Evolutionary conservation across 2,113 vertebrate genomes (phyloP).

Genomic region (Chionomys nivalis): DNA sequence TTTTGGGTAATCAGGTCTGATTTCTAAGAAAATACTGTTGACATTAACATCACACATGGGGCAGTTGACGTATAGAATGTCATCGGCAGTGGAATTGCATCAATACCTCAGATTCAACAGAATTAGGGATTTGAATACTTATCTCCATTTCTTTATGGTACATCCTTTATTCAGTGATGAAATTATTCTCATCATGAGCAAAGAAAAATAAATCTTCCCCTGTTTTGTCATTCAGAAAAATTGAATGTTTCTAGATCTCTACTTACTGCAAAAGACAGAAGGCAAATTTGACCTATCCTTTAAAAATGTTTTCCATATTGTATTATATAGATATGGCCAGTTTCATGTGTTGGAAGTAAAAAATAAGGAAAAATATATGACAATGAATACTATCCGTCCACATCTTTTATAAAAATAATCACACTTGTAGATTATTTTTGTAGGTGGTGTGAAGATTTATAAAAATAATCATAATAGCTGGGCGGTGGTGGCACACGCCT

Average conservation of each 20-base stretch:
- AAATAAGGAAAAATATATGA: neutral
- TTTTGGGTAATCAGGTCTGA: neutral
- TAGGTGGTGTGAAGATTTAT: neutral
- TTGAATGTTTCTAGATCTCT: neutral
- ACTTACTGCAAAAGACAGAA: neutral
- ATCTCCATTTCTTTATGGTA: neutral
- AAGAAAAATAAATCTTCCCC: neutral
- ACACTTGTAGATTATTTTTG: slow-evolving; percentile 31
- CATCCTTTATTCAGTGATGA: neutral
- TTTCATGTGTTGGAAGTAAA: neutral
- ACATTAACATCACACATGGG: neutral
- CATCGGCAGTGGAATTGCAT: neutral
- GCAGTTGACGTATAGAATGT: neutral
- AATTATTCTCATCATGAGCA: neutral
- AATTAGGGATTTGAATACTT: neutral
- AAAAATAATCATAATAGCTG: neutral
- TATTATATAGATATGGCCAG: neutral
- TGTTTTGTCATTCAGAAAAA: neutral
- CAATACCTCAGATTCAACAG: neutral
- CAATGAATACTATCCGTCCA: neutral
- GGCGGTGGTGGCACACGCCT: no score
- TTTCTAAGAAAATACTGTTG: neutral
- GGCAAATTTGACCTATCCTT: slow-evolving; percentile 1
- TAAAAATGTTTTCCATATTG: neutral
- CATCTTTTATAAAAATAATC: neutral